Conservation (phyloP, 2,797 vertebrate species). For the Eulemur rubriventer region DNA sequence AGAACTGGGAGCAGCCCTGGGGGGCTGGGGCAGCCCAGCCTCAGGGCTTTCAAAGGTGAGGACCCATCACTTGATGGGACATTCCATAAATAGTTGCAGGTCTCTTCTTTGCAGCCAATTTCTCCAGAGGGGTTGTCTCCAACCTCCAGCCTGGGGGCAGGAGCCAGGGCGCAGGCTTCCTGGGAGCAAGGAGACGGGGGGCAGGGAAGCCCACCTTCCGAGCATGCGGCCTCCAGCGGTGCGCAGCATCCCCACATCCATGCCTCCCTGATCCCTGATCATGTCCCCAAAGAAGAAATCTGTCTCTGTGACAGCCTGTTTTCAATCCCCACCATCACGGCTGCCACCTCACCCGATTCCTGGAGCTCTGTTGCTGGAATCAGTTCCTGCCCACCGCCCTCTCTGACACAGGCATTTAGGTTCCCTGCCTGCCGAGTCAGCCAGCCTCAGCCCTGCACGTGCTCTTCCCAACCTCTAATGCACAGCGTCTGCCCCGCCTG, state of each 20-base stretch:
- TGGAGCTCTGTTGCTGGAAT: background rate
- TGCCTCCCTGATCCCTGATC: background rate
- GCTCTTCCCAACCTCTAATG: fast-evolving
- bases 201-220: background rate
- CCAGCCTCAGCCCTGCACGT: fast-evolving
- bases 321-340: fast-evolving
- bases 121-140: background rate
- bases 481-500: fast-evolving
- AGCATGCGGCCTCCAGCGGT: background rate
- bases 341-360: fast-evolving
- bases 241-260: background rate
- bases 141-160: background rate
- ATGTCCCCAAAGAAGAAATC: background rate
- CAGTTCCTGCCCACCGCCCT: fast-evolving
- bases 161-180: background rate
- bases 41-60: fast-evolving
- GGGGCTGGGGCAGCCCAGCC: background rate
- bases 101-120: background rate
- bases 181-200: background rate
- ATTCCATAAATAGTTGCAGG: fast-evolving
- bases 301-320: background rate
- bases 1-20: fast-evolving
- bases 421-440: fast-evolving
- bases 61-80: background rate
- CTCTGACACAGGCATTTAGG: fast-evolving